These are phyloP conservation scores for Mionectes olivaceus DNA, from an alignment of 2,797 vertebrate species.

Conservation along the genomic window DNA sequence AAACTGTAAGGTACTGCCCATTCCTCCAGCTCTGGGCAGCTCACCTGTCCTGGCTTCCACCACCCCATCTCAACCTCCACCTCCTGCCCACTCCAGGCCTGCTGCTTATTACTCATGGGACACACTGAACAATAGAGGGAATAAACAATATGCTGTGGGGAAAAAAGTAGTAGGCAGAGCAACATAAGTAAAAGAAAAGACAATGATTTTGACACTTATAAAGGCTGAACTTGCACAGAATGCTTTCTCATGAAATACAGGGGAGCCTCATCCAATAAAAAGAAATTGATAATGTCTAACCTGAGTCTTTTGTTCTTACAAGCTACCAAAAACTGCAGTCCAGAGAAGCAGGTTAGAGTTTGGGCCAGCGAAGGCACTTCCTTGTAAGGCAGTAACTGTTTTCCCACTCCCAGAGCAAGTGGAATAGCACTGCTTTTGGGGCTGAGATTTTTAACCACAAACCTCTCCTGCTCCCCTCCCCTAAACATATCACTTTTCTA, in stretches of 20 bases:
- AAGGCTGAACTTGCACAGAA: no score
- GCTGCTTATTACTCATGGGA: rapidly evolving
- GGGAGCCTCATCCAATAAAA: neutral
- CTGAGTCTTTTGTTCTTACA: neutral
- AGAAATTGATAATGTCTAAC: rapidly evolving
- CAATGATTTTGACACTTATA: rapidly evolving
- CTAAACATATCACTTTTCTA: neutral
- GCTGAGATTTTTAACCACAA: rapidly evolving
- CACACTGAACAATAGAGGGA: neutral
- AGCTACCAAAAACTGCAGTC: neutral
- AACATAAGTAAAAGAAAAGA: neutral
- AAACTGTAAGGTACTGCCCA: neutral
- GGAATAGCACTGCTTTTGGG: no score
- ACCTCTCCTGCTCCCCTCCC: rapidly evolving
- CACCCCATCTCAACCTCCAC: neutral
- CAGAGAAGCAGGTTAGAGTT: neutral
- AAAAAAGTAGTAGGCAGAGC: neutral
- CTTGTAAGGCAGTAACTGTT: rapidly evolving
- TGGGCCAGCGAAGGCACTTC: neutral
- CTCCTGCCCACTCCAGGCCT: rapidly evolving
- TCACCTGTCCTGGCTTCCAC: neutral
- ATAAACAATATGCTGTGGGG: rapidly evolving
- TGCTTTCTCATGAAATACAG: neutral
- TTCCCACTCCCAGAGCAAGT: neutral
- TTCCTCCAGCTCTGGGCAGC: neutral